Conservation (phyloP, 1,140 invertebrate genomes). For the Vanessa atalanta region DNA sequence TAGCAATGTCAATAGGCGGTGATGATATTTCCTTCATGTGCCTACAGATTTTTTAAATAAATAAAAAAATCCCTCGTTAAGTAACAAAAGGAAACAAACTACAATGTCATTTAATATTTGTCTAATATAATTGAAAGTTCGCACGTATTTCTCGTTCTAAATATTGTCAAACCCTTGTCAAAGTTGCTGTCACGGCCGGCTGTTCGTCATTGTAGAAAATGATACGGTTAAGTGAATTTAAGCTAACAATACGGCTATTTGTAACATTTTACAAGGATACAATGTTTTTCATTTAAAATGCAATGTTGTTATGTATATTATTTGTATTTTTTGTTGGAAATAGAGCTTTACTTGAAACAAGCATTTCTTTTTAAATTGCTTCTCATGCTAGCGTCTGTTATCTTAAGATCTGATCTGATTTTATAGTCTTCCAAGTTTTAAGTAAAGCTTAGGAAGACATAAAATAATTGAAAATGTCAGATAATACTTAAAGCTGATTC, state of each 20-base stretch:
- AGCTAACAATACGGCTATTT: slow-evolving; percentile 4
- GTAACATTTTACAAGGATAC: not conserved
- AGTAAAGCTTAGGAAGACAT: too few relatives aligned
- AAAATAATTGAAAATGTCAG: too few relatives aligned
- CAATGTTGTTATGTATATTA: not conserved
- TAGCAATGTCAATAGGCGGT: too few relatives aligned
- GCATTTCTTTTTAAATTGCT: too few relatives aligned
- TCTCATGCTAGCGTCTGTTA: too few relatives aligned
- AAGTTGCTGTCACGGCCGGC: slow-evolving; percentile 1
- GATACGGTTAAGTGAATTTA: slow-evolving; percentile 22
- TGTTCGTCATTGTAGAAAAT: slow-evolving; percentile 17
- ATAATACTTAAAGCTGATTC: too few relatives aligned
- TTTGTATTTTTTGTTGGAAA: too few relatives aligned
- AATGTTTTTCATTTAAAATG: not conserved
- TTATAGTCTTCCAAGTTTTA: too few relatives aligned
- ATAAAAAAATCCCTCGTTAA: not conserved
- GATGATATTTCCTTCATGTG: too few relatives aligned
- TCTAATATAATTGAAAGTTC: slow-evolving; percentile 3
- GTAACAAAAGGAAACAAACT: not conserved
- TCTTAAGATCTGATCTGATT: too few relatives aligned
- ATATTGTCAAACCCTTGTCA: slow-evolving; percentile 20
- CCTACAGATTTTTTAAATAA: too few relatives aligned
- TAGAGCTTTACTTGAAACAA: too few relatives aligned
- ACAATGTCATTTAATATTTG: not conserved
- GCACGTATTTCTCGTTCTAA: not conserved